phyloP scores from a whole-genome alignment of 2,797 vertebrate genomes.

The Bovichtus diacanthus region DNA sequence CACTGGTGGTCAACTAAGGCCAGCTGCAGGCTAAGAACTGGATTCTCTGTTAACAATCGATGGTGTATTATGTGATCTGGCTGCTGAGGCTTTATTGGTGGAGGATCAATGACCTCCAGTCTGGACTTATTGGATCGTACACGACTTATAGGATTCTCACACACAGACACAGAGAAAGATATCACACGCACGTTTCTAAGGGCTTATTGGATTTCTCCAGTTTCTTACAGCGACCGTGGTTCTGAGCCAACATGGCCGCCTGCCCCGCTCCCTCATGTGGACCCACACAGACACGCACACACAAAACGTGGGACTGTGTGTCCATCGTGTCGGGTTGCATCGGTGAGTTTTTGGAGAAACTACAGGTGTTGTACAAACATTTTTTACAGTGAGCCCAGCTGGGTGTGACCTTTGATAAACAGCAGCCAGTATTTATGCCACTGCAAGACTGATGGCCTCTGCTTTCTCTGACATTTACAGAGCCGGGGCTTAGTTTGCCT shows the following conservation, averaged over 20 bases:
- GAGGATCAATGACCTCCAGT: slow-evolving; percentile 68
- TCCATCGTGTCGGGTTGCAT: slow-evolving; percentile 14
- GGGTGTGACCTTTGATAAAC: slow-evolving; percentile 71
- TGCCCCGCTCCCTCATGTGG: slow-evolving; percentile 35
- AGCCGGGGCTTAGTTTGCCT: slow-evolving; percentile 46
- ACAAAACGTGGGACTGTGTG: not conserved
- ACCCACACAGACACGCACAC: slow-evolving; percentile 10
- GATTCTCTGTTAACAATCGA: slow-evolving; percentile 46
- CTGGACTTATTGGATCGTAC: slow-evolving; percentile 68
- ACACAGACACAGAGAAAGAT: slow-evolving; percentile 1
- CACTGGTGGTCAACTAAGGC: slow-evolving; percentile 12
- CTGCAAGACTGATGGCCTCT: slow-evolving; percentile 45
- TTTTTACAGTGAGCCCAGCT: slow-evolving; percentile 50
- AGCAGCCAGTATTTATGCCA: slow-evolving; percentile 66
- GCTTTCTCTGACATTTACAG: slow-evolving; percentile 68
- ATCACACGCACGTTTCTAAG: slow-evolving; percentile 28
- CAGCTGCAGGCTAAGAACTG: slow-evolving; percentile 34
- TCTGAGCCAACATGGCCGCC: slow-evolving; percentile 57
- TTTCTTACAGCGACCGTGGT: slow-evolving; percentile 33
- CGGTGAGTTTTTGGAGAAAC: slow-evolving; percentile 15
- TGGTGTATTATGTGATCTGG: slow-evolving; percentile 56
- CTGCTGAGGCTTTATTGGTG: slow-evolving; percentile 55
- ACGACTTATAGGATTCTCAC: slow-evolving; percentile 56
- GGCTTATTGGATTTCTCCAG: slow-evolving; percentile 64
- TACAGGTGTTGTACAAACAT: slow-evolving; percentile 37